Conservation (phyloP, 2,797 vertebrate genomes). For the Acrocephalus scirpaceus region DNA sequence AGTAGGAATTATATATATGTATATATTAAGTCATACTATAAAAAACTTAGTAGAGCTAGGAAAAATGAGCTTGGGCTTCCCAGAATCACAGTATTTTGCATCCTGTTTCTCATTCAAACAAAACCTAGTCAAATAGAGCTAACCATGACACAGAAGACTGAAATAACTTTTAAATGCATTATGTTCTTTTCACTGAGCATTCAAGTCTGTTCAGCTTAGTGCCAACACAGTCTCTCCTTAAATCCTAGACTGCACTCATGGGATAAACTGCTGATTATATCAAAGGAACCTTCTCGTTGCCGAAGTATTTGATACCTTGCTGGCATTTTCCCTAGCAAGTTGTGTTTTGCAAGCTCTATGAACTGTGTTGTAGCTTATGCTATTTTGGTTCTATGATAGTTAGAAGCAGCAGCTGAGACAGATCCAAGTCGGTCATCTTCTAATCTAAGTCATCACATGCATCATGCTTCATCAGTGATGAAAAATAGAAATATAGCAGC, state of each 20-base stretch:
- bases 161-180: neutral
- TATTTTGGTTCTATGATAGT: slow-evolving; percentile 3
- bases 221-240: neutral
- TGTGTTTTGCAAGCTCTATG: neutral
- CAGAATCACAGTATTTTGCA: neutral
- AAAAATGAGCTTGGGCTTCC: neutral
- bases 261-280: neutral
- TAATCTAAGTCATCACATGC: slow-evolving; percentile 12
- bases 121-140: neutral
- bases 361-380: neutral
- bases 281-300: neutral
- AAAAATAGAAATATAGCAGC: neutral
- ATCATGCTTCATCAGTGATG: neutral
- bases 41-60: neutral
- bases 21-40: neutral
- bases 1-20: neutral
- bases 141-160: neutral
- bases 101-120: neutral
- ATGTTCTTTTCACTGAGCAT: neutral
- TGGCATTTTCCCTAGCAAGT: slow-evolving; percentile 4
- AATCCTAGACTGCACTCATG: neutral
- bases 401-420: slow-evolving; percentile 19
- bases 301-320: slow-evolving; percentile 25
- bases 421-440: slow-evolving; percentile 19
- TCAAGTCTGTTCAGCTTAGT: neutral